A percentile compares a stretch with the other conserved stretches of the same genome.
phyloP scores from a whole-genome alignment of 2,888 invertebrate genomes.

The Loripinus fragilis region DNA sequence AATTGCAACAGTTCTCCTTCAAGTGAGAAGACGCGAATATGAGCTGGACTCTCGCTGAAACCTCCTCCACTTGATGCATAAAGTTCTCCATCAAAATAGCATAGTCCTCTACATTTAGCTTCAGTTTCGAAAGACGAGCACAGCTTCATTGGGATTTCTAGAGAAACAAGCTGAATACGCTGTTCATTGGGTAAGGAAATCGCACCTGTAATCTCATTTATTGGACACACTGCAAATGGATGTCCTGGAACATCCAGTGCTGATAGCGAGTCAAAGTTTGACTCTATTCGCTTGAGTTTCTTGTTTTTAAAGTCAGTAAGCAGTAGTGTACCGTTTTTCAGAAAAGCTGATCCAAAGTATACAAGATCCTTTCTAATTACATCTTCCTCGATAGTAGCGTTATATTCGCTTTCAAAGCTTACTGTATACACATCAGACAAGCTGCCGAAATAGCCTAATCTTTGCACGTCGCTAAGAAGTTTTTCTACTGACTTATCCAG shows the following conservation, averaged over 20 bases:
- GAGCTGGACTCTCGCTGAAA: background rate
- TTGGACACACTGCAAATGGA: background rate
- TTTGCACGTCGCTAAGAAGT: background rate
- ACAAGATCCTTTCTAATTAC: background rate
- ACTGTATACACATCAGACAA: slow-evolving; percentile 4
- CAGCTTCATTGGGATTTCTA: background rate
- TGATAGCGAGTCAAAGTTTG: background rate
- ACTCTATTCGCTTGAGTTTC: background rate
- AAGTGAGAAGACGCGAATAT: background rate
- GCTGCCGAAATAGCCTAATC: background rate
- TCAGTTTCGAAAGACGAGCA: background rate
- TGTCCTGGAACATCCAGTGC: background rate
- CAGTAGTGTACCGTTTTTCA: background rate
- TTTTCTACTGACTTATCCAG: background rate
- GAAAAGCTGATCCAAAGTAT: background rate
- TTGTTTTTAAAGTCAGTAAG: slow-evolving; percentile 2
- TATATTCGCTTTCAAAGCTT: background rate
- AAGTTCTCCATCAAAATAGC: background rate
- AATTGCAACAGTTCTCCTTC: background rate
- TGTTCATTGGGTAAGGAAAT: background rate
- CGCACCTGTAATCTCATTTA: background rate
- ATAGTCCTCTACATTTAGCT: slow-evolving; percentile 2
- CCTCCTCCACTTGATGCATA: background rate
- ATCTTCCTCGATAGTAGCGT: background rate
- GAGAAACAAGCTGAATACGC: background rate